Evolutionary conservation across 2,797 vertebrate genomes (phyloP), one percentile per base, ranked within the genome.

Genomic region (Pantherophis alleghaniensis): DNA sequence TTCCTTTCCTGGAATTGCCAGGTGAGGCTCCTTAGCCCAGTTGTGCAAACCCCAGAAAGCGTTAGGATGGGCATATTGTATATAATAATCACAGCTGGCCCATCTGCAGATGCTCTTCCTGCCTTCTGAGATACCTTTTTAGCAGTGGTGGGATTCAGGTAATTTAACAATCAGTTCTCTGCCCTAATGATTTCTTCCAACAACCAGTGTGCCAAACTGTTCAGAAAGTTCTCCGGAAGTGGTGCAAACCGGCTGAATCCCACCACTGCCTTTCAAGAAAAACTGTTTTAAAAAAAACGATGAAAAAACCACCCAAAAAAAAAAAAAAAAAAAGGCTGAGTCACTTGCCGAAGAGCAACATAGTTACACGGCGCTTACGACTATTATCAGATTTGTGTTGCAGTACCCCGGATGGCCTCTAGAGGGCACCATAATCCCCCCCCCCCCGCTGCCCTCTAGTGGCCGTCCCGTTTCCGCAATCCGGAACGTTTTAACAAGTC

Each of bases 331-430:
- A 63, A 47, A 42, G 18, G 20, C 20, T 5, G 74, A 24, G 37
- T 47, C 26, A 74, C n/a, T n/a, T 7, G 14, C 16, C 14, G 1
- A 69, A 32, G 28, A 32, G 14, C 66, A 37, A 7, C 5, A 1
- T 1, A 18, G 14, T 9, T 51, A 16, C 7, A 4, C 4, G 1
- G 1, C 9, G 4, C 1, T 37, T 42, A 11, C 0, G 32, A 4
- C 16, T 20, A 74, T 20, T 74, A 37, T 4, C 32, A 10, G 32
- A 42, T 79, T 10, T 79, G 69, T 0, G 7, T 79, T 9, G 32
- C 18, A 79, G 32, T 42, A 11, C 37, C 74, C 18, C 37, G 37
- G 74, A 22, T 22, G 18, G 18, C 74, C 74, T 11, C 37, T 20
- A 79, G 18, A 4, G 3, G 74, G 74, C 37, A 5, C 1, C 37